Conservation (phyloP, 2,797 vertebrate genomes). For the Nannoperca obscura region DNA sequence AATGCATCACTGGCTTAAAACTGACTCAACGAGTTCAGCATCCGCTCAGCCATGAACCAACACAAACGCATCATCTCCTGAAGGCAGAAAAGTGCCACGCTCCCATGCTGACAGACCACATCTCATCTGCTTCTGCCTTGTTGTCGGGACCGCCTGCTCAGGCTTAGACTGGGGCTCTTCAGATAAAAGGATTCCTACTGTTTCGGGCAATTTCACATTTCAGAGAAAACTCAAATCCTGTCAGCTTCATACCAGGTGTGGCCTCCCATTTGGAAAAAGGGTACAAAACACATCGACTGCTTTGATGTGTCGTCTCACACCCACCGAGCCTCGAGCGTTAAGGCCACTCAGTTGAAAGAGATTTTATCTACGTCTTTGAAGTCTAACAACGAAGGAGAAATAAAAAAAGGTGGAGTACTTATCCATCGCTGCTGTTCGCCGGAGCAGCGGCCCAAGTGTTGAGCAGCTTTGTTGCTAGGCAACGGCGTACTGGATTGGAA, state of each 20-base stretch:
- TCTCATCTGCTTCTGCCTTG: constrained; percentile 35
- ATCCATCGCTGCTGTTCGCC: constrained; percentile 41
- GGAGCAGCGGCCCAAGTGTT: constrained; percentile 69
- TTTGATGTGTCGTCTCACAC: constrained; percentile 55
- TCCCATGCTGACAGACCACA: constrained; percentile 27
- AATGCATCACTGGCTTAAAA: constrained; percentile 48
- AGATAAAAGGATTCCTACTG: constrained; percentile 39
- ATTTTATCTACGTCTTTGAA: constrained; percentile 54
- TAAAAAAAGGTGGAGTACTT: constrained; percentile 64
- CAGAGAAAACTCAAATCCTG: constrained; percentile 44
- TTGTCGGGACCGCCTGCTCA: neutral
- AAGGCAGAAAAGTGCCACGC: constrained; percentile 35
- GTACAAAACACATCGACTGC: constrained; percentile 34
- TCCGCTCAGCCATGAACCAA: constrained; percentile 53
- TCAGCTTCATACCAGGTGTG: constrained; percentile 6
- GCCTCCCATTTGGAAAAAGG: constrained; percentile 3
- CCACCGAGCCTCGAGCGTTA: constrained; percentile 19
- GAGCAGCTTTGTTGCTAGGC: constrained; percentile 82
- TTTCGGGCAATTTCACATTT: constrained; percentile 52
- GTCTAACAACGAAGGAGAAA: constrained; percentile 39
- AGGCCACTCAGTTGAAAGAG: constrained; percentile 24
- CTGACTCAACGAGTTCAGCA: constrained; percentile 64
- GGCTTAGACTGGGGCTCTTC: constrained; percentile 14
- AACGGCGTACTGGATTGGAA: constrained; percentile 76
- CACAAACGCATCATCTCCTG: constrained; percentile 43